Conservation (phyloP, 2,113 vertebrate genomes). For the Dromaius novaehollandiae region DNA sequence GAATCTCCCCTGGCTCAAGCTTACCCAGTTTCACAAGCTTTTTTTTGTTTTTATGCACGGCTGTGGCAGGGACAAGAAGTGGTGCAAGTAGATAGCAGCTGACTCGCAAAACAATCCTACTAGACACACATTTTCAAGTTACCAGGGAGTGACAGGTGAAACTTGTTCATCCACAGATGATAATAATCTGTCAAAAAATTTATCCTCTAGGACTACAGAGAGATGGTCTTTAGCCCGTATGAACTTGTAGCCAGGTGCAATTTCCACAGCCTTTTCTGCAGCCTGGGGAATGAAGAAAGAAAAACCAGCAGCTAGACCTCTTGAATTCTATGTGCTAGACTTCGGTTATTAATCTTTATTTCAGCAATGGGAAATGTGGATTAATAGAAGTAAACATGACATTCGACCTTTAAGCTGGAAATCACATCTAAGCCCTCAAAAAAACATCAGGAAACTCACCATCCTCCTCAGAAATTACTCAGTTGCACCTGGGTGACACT, state of each 20-base stretch:
- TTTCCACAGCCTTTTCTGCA: constrained; percentile 1
- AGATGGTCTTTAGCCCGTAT: constrained; percentile 46
- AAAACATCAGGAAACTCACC: background rate
- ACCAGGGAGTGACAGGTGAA: background rate
- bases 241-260: constrained; percentile 64
- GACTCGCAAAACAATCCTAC: background rate
- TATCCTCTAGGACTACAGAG: constrained; percentile 58
- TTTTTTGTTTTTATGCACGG: too few relatives aligned
- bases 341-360: background rate
- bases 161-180: background rate
- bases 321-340: background rate
- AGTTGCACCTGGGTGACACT: background rate
- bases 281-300: background rate
- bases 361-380: background rate
- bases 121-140: background rate
- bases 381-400: background rate
- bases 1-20: background rate
- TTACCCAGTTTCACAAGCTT: background rate
- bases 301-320: background rate
- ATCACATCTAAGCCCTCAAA: background rate
- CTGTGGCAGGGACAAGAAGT: too few relatives aligned
- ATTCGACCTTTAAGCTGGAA: background rate
- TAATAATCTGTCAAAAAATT: constrained; percentile 38
- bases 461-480: background rate
- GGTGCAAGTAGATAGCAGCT: too few relatives aligned